Evolutionary conservation across 2,113 vertebrate genomes (phyloP), one percentile per base, ranked within the genome.

Genomic region (Neolamprologus sp.): DNA sequence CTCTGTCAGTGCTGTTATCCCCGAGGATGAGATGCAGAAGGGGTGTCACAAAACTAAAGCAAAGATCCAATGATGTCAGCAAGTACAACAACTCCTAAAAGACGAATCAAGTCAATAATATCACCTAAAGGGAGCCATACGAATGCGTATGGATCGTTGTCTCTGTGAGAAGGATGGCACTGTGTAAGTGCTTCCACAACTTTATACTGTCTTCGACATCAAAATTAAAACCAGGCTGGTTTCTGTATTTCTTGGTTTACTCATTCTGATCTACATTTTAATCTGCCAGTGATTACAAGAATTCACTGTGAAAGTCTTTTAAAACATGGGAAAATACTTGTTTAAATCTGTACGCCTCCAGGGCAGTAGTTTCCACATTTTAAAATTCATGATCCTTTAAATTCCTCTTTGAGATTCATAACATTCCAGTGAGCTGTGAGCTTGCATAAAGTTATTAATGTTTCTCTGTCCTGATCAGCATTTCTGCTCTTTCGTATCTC

Each of bases 141-240:
- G 21, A 45, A 7, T 2, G 4, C 6, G 16, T 60, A 19, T 33
- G 16, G 58, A 11, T 28, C 3, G 6, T 0, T 7, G 16, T 49
- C 42, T 78, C 42, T 19, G 42, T 49, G 42, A 28, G 71, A 47
- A 47, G 14, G 40, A 47, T 30, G 23, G 23, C 71, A 75, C 26
- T 12, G 42, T 78, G 9, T 49, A 78, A 78, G 4, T 49, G 45
- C 16, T 30, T 78, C 45, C 73, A 19, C 26, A 30, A 49, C 42
- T 7, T 75, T 28, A 47, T 47, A 45, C 23, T 28, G 14, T 75
- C 42, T 75, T 19, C 3, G 6, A 75, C 68, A 11, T 75, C 68
- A 47, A 47, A 26, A 45, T 73, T 26, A 11, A 73, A 73, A 71
- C 40, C 21, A 45, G 65, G 7, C 11, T 45, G 21, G 2, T 26